Percentiles rank a stretch among this genome's conserved stretches.
These are phyloP conservation scores for Drosophila buzzatii DNA, from an alignment of 2,888 invertebrate genomes.

Conservation along the genomic window DNA sequence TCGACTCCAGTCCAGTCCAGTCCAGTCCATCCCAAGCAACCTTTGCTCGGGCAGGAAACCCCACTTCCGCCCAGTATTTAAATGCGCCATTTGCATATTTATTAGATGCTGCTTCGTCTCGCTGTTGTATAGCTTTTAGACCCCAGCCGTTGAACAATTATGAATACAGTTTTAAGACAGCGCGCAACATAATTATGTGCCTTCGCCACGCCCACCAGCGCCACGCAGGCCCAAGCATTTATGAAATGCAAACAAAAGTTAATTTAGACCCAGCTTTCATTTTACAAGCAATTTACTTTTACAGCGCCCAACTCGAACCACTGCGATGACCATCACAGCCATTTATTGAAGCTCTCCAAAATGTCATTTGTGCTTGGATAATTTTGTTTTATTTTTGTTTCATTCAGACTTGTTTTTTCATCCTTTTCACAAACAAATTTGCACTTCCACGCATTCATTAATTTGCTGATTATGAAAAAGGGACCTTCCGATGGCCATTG, in stretches of 20 bases:
- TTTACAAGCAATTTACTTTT: slow-evolving; percentile 82
- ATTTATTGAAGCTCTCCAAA: slow-evolving; percentile 44
- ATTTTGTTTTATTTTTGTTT: slow-evolving; percentile 31
- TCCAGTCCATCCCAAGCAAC: neutral
- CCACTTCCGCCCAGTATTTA: slow-evolving; percentile 57
- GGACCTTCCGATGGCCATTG: neutral
- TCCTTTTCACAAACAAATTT: slow-evolving; percentile 70
- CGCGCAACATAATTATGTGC: slow-evolving; percentile 76
- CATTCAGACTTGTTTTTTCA: slow-evolving; percentile 40
- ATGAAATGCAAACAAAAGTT: slow-evolving; percentile 82
- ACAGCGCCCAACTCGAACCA: slow-evolving; percentile 19
- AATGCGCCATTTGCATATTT: slow-evolving; percentile 80
- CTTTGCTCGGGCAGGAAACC: slow-evolving; percentile 12
- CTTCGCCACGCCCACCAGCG: slow-evolving; percentile 20
- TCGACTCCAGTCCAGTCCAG: neutral
- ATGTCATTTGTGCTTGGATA: slow-evolving; percentile 40
- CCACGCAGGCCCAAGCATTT: slow-evolving; percentile 47
- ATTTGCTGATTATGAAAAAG: slow-evolving; percentile 58
- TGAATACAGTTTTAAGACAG: slow-evolving; percentile 78
- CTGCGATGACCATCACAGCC: slow-evolving; percentile 9
- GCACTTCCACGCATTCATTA: slow-evolving; percentile 73
- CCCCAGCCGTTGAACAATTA: slow-evolving; percentile 52
- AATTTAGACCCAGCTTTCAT: slow-evolving; percentile 80
- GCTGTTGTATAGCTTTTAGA: slow-evolving; percentile 33
- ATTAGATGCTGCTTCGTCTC: slow-evolving; percentile 63